Conservation (phyloP, 1,140 invertebrate genomes). For the Camponotus vicinus region DNA sequence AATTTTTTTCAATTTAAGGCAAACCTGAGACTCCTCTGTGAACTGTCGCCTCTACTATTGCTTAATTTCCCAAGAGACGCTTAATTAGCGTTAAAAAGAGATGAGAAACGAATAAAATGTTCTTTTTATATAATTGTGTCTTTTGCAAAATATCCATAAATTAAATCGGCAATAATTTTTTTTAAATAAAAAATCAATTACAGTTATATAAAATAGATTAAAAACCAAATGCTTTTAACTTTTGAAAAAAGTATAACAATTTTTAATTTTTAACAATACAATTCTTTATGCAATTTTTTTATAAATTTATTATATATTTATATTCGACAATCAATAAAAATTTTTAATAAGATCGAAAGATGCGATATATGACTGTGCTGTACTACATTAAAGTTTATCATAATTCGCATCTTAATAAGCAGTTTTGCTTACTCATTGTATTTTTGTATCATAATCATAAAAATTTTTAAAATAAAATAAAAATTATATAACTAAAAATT, state of each 20-base stretch:
- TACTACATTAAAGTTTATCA: neutral
- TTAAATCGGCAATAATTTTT: neutral
- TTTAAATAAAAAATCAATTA: neutral
- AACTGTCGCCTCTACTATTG: neutral
- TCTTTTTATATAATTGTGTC: neutral
- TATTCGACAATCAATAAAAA: neutral
- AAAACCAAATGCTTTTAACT: neutral
- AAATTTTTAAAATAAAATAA: neutral
- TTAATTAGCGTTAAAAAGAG: slow-evolving; percentile 30
- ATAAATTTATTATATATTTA: neutral
- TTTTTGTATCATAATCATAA: no score
- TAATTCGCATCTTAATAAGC: neutral
- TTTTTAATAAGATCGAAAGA: neutral
- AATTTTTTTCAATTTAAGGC: slow-evolving; percentile 37
- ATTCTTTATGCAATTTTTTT: neutral
- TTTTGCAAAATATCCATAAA: neutral
- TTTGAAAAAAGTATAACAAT: neutral
- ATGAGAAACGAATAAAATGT: neutral
- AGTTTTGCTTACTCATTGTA: neutral
- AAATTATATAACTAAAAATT: neutral
- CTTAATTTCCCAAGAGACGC: slow-evolving; percentile 11
- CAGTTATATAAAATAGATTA: neutral
- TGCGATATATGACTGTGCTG: neutral
- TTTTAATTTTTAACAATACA: no score
- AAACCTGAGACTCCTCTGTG: neutral